Base-by-base conservation (phyloP, 2,888 invertebrate species). In the Fragum fragum region DNA sequence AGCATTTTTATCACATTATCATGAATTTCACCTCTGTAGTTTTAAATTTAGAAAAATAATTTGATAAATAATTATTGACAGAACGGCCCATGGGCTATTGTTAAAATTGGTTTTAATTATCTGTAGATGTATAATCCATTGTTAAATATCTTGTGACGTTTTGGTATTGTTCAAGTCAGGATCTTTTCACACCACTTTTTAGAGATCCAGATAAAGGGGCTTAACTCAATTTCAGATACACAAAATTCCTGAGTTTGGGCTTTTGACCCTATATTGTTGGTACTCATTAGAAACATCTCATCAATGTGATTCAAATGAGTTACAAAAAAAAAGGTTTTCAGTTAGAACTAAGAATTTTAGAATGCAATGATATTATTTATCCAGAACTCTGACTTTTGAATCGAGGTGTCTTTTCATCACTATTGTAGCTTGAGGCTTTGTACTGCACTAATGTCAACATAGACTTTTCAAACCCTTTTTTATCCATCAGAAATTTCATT, bases 31-130 rank as follows among this genome's bases (percentile, higher is more conserved):
- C 14, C 9, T 3, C 23, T 21, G 26, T 61, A 23, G 61, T n/a
- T 61, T 61, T 61, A 32, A 32, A 61, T 23, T 61, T 61, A 61
- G 61, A 61, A 61, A 29, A 23, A 61, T 61, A 61, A 61, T 61
- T 61, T 61, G 32, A 61, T 61, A 61, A 32, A 61, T 29, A 61
- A 61, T 32, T 61, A 61, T 61, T 61, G 61, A 61, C 61, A 61
- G n/a, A 29, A 11, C 16, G 32, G 29, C 32, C 32, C 26, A 32
- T 29, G 3, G 28, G 61, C 61, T 32, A 61, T 61, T 61, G 61
- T 61, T 61, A 61, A 26, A 57, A 9, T 57, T 9, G 57, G 26
- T n/a, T 23, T 14, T 57, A 26, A 57, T 57, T 57, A 57, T 57
- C 57, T 57, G 14, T 57, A 57, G 26, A 57, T 57, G 26, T 9